Conservation (phyloP, 1,140 invertebrate species). For the Euwallacea similis region DNA sequence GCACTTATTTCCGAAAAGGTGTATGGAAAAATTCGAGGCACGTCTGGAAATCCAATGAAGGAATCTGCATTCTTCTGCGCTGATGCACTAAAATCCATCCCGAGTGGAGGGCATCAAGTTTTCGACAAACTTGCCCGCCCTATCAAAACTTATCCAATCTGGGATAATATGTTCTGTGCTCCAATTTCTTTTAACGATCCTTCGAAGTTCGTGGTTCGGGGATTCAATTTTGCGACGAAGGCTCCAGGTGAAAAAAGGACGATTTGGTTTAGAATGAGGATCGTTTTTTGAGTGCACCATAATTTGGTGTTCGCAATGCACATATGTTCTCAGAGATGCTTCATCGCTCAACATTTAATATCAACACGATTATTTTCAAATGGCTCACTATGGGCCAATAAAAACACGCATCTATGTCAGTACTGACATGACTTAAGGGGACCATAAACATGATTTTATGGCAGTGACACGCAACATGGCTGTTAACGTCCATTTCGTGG, state of each 20-base stretch:
- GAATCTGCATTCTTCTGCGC: constrained; percentile 30
- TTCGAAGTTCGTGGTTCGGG: constrained; percentile 10
- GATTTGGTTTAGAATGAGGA: too few relatives aligned
- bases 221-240: not conserved
- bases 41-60: constrained; percentile 15
- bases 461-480: constrained; percentile 39
- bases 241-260: too few relatives aligned
- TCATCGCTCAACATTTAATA: too few relatives aligned
- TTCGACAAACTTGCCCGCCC: constrained; percentile 32
- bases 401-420: constrained; percentile 29
- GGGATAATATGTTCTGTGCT: constrained; percentile 21
- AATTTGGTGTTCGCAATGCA: too few relatives aligned
- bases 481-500: constrained; percentile 45
- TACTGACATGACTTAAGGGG: constrained; percentile 43
- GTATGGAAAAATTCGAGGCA: constrained; percentile 9
- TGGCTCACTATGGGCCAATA: constrained; percentile 32
- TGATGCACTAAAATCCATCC: constrained; percentile 24
- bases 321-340: too few relatives aligned
- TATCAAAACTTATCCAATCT: constrained; percentile 40
- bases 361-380: constrained; percentile 10
- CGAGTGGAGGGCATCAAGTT: constrained; percentile 29
- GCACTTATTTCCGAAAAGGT: too few relatives aligned
- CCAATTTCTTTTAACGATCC: constrained; percentile 36
- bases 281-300: too few relatives aligned
- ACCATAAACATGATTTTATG: constrained; percentile 50